Percentiles rank a stretch among this genome's conserved stretches.
Evolutionary conservation across 2,888 invertebrate species (phyloP).

Genomic region (Priocnemis perturbator): DNA sequence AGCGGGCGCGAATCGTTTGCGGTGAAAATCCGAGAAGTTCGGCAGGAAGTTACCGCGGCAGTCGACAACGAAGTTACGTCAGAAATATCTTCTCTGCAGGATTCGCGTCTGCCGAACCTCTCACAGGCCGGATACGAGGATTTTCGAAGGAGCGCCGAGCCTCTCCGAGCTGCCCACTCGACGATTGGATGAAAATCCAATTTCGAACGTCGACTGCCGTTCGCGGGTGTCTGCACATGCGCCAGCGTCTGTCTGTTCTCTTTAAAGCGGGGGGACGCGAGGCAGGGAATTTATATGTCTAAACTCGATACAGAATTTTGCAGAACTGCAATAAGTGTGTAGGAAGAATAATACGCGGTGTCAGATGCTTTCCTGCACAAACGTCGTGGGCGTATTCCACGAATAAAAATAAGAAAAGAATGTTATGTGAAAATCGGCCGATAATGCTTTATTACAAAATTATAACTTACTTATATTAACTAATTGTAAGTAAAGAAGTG

Average conservation of each 20-base stretch:
- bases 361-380: too few relatives aligned
- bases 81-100: background rate
- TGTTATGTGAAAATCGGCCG: too few relatives aligned
- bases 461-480: too few relatives aligned
- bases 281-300: too few relatives aligned
- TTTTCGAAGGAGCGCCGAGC: background rate
- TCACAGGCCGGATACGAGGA: constrained; percentile 9
- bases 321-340: too few relatives aligned
- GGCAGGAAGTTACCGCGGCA: background rate
- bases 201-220: background rate
- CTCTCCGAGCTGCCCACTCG: background rate
- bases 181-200: constrained; percentile 46
- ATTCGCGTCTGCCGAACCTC: background rate
- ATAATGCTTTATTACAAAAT: too few relatives aligned
- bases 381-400: too few relatives aligned
- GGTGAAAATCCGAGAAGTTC: background rate
- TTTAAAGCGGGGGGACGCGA: constrained; percentile 17
- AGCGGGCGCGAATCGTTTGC: too few relatives aligned
- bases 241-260: constrained; percentile 31
- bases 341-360: too few relatives aligned
- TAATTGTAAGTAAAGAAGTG: too few relatives aligned
- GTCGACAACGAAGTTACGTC: constrained; percentile 2
- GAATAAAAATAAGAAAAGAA: too few relatives aligned
- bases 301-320: too few relatives aligned
- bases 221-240: constrained; percentile 10